A percentile compares a stretch with the other conserved stretches of the same genome.
Conservation (phyloP, 2,888 invertebrate species). For the Mechanitis messenoides region DNA sequence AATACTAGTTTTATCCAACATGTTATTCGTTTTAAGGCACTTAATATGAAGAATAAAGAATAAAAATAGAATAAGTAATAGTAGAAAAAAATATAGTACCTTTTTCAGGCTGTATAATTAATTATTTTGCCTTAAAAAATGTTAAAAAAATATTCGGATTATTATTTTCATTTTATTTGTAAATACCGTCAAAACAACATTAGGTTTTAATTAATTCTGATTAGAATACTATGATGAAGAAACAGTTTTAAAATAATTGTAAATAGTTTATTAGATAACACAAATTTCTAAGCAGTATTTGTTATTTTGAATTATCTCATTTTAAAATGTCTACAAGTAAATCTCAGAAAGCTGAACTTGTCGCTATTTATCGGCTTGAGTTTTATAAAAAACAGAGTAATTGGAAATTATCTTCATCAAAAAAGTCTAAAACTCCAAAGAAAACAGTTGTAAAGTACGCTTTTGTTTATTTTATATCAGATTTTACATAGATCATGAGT, state of each 20-base stretch:
- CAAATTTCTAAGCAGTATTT: no score
- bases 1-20: no score
- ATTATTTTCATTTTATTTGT: background rate
- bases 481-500: no score
- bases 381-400: constrained; percentile 54
- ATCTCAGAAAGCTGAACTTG: constrained; percentile 34
- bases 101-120: no score
- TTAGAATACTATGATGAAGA: background rate
- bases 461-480: background rate
- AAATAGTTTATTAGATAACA: background rate
- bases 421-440: constrained; percentile 22
- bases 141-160: background rate
- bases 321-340: constrained; percentile 23
- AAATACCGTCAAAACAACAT: background rate
- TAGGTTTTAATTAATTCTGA: background rate
- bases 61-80: no score
- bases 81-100: no score
- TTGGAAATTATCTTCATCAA: constrained; percentile 43
- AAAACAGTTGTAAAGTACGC: constrained; percentile 20
- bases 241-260: background rate
- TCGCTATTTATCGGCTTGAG: constrained; percentile 49
- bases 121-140: background rate
- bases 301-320: background rate
- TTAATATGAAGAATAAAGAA: no score
- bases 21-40: no score